Evolutionary conservation across 2,797 vertebrate genomes (phyloP), one percentile per base, ranked within the genome.

Genomic region (Megalops cyprinoides): DNA sequence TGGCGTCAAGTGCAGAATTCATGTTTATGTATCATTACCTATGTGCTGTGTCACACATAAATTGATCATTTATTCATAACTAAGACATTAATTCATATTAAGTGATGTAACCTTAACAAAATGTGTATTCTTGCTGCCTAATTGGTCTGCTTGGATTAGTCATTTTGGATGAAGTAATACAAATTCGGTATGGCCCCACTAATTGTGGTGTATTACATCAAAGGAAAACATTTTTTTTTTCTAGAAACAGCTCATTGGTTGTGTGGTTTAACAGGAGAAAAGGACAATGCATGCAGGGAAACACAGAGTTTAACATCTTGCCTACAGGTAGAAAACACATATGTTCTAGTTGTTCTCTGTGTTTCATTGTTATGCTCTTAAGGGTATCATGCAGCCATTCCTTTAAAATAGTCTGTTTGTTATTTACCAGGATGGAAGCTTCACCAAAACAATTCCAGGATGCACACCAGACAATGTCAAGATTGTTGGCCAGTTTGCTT

Each of bases 401-500:
- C 2, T 58, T 28, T 42, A 77, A 42, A 44, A 15, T 28, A 23
- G 46, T 25, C 48, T 37, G 42, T 82, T 62, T 88, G 82, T 53
- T 67, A 4, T 86, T 87, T 34, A 85, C 84, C 89, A 99, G 97
- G 94, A 96, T 15, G 97, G 98, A 44, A 96, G 96, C 89, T 98
- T 98, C 91, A 92, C 89, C 79, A 91, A 76, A 82, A 0, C 34
- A 6, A 37, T 76, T 39, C 75, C 37, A 28, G 60, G 84, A 55
- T 39, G 79, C 2, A 86, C 87, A 20, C 93, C 93, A 1, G 82
- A 79, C 25, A 89, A 87, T 56, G 85, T 62, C 60, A 65, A 67
- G 77, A 46, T 77, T 31, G 82, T 97, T 4, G 97, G 98, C 62
- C 98, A 99, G 85, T 98, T 97, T 0, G 95, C 96, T 18, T 98